Evolutionary conservation across 2,888 invertebrate species (phyloP).

Genomic region (Ormyrus thymus): DNA sequence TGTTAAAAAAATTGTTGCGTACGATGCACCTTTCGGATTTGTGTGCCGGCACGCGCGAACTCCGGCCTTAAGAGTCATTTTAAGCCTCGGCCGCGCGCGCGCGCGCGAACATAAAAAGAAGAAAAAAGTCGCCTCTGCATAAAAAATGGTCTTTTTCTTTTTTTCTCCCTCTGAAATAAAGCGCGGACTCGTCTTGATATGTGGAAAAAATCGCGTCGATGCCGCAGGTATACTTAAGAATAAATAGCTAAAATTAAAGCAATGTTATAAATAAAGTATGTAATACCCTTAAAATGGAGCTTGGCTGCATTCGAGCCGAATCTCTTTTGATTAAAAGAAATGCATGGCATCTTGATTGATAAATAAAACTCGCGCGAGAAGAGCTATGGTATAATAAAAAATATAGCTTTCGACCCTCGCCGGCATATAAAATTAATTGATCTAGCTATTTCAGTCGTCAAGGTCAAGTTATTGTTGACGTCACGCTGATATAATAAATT

Average conservation of each 20-base stretch:
- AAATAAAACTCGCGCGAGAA: slow-evolving; percentile 9
- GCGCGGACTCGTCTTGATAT: slow-evolving; percentile 5
- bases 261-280: slow-evolving; percentile 15
- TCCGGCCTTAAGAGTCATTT: background rate
- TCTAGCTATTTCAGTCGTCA: slow-evolving; percentile 44
- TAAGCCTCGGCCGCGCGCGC: background rate
- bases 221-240: slow-evolving; percentile 21
- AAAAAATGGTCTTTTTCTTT: background rate
- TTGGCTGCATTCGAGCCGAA: too few species aligned
- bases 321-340: too few species aligned
- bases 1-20: slow-evolving; percentile 12
- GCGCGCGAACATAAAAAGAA: slow-evolving; percentile 4
- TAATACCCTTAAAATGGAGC: slow-evolving; percentile 2
- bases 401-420: slow-evolving; percentile 26
- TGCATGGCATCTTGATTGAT: background rate
- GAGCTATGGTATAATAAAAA: slow-evolving; percentile 32
- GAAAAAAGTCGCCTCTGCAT: slow-evolving; percentile 24
- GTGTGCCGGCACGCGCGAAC: slow-evolving; percentile 23
- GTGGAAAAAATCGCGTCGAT: slow-evolving; percentile 6
- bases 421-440: slow-evolving; percentile 40
- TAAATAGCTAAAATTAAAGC: slow-evolving; percentile 31
- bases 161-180: background rate
- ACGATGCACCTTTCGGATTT: background rate
- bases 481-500: slow-evolving; percentile 43
- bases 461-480: slow-evolving; percentile 48